Evolutionary conservation across 53 echinoderm and acorn worm genomes (phyloP).

Genomic region (Zoroaster sp.): DNA sequence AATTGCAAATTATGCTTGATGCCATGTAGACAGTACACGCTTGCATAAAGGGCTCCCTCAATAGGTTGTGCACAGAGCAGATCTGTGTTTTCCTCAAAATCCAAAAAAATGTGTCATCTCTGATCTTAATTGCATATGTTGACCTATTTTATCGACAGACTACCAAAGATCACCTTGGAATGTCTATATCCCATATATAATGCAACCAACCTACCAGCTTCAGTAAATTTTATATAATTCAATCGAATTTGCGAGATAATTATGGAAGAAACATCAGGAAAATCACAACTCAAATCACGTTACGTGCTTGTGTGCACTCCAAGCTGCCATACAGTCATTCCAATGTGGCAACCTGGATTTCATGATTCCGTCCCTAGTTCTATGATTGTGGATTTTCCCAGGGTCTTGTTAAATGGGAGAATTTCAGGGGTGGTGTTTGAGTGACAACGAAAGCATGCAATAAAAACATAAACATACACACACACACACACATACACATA

Average conservation of each 20-base stretch:
- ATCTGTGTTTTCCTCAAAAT: no score
- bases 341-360: not conserved
- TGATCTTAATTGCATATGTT: no score
- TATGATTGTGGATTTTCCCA: conserved; percentile 21
- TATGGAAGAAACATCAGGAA: not conserved
- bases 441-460: not conserved
- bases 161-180: no score
- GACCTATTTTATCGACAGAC: no score
- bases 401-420: not conserved
- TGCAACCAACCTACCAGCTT: not conserved
- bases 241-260: not conserved
- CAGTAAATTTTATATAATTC: not conserved
- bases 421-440: not conserved
- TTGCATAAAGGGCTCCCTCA: no score
- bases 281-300: not conserved
- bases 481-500: not conserved
- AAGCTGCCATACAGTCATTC: not conserved
- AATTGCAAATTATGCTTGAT: no score
- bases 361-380: not conserved
- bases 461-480: not conserved
- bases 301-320: not conserved
- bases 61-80: no score
- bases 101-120: no score
- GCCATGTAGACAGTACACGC: no score
- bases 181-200: no score